Conservation (phyloP, 2,113 vertebrate species). For the Pycnonotus jocosus region DNA sequence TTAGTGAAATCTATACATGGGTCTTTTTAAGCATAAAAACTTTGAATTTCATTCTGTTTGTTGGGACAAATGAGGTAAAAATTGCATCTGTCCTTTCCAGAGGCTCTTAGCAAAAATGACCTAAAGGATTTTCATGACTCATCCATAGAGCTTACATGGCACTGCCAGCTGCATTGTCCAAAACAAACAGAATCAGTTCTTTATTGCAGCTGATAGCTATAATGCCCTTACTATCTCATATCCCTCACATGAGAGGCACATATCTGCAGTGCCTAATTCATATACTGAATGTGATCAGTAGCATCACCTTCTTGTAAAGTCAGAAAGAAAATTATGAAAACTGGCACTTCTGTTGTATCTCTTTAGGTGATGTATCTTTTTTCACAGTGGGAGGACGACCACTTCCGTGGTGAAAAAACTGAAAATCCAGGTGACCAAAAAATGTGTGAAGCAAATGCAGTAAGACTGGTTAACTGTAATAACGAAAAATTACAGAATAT, state of each 20-base stretch:
- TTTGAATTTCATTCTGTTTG: background rate
- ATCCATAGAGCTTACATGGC: background rate
- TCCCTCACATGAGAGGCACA: background rate
- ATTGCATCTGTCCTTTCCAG: background rate
- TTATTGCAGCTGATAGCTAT: constrained; percentile 15
- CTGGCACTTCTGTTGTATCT: background rate
- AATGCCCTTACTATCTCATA: background rate
- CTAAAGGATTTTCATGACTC: background rate
- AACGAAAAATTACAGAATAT: background rate
- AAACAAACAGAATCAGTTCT: background rate
- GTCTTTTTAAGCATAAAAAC: background rate
- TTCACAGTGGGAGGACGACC: background rate
- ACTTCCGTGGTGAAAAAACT: fast-evolving
- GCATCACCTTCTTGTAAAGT: background rate
- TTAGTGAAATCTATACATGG: background rate
- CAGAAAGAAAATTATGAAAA: background rate
- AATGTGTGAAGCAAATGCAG: background rate
- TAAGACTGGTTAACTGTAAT: background rate
- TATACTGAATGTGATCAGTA: background rate
- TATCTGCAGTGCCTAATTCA: background rate
- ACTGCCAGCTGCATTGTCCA: background rate
- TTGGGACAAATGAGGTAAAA: background rate
- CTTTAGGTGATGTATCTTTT: background rate
- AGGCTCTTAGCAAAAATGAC: background rate
- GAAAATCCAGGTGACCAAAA: background rate